Percentiles rank a stretch among this genome's conserved stretches.
Evolutionary conservation across 2,888 invertebrate genomes (phyloP).

Genomic region (Pseudococcus viburni): DNA sequence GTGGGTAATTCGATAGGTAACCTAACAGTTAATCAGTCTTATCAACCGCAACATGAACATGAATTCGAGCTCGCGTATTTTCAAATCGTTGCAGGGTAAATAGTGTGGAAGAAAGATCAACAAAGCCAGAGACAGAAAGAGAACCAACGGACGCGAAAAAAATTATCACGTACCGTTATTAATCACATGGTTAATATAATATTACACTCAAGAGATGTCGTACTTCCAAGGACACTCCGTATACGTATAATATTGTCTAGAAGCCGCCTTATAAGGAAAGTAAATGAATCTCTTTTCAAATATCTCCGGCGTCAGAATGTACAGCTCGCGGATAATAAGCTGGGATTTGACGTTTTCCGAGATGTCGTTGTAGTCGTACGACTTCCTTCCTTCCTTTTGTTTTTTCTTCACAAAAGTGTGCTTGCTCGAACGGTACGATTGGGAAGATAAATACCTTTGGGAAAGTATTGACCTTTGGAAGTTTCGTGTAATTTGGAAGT

Average conservation of each 20-base stretch:
- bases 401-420: background rate
- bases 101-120: background rate
- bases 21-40: background rate
- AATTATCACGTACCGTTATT: constrained; percentile 32
- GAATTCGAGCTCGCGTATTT: background rate
- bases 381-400: background rate
- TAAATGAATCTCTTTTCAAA: constrained; percentile 29
- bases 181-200: constrained; percentile 19
- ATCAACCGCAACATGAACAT: background rate
- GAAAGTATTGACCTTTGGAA: no score
- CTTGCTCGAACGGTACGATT: background rate
- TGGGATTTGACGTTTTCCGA: background rate
- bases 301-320: constrained; percentile 13
- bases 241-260: constrained; percentile 38
- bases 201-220: background rate
- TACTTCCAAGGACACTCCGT: constrained; percentile 19
- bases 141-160: constrained; percentile 7
- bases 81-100: background rate
- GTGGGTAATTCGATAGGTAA: background rate
- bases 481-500: no score
- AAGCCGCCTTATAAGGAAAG: constrained; percentile 30
- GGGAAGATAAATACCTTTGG: no score
- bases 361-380: background rate
- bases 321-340: background rate
- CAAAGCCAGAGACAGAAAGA: background rate